Evolutionary conservation across 1,140 invertebrate genomes (phyloP), one percentile per base, ranked within the genome.

Genomic region (Bombus waltoni): DNA sequence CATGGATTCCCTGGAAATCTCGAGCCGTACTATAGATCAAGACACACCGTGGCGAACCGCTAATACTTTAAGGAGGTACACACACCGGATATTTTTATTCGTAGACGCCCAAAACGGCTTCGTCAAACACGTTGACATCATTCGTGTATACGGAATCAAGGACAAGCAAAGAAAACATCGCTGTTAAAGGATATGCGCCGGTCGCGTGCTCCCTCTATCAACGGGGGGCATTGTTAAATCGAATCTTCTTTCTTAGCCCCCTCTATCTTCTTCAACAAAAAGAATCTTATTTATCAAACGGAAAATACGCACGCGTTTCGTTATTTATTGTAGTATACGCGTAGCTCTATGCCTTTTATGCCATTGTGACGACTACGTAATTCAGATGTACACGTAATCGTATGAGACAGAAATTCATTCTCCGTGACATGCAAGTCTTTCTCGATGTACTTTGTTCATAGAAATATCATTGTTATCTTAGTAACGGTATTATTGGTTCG

Each of bases 91-190:
- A 89, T 89, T 89, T 89, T 89, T 35, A 88, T 81, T 83, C 71
- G 62, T 77, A 86, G 78, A 86, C 71, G 80, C 65, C 65, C 47
- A 86, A 77, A 18, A 38, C 47, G 66, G 47, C 35, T 83, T 83
- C 32, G 66, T 57, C 80, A 72, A 83, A 89, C 76, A 80, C 73
- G 87, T 81, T 89, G 87, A 89, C 84, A 89, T 86, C 88, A 89
- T 68, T 77, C 72, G 81, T 83, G 72, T 68, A 88, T 78, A 15
- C 11, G 79, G 76, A 70, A 83, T 71, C 84, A 89, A 89, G 88
- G 88, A 87, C 84, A 42, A 44, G 40, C 18, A 71, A 80, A 89
- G 88, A 70, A 81, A 88, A 88, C 68, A 47, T 72, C 75, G 40
- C 68, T 80, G 38, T 82, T n/a, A 53, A 73, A 88, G 83, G 77